Evolutionary conservation across 1,140 invertebrate species (phyloP), one percentile per base, ranked within the genome.

Genomic region (Coenobita brevimanus): DNA sequence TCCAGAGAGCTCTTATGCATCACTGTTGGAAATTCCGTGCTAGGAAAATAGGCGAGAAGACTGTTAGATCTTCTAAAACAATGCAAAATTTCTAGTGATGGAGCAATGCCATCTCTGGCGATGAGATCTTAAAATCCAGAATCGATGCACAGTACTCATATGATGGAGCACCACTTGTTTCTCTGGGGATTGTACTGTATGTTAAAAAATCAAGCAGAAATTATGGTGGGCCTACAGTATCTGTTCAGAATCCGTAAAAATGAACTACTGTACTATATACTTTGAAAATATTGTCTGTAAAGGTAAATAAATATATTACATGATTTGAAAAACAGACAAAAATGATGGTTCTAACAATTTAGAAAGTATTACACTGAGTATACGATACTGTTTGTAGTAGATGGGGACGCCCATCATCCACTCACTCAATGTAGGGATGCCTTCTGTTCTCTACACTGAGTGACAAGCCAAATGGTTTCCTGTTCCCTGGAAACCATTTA

Each of bases 151-250:
- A 27, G 54, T 33, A 38, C 67, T 71, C 24, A 24, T 64, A 81
- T 81, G 43, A 57, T 64, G 33, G 41, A 38, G 78, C 41, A 46
- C 50, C n/a, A 86, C 21, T 86, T 54, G 78, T 38, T 60, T n/a
- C n/a, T n/a, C n/a, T n/a, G n/a, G n/a, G n/a, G n/a, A n/a, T n/a
- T 43, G 78, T 46, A 60, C 43, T 75, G 69, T 75, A 79, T 54
- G 83, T 67, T 64, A 64, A 50, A 36, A 81, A 24, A 79, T 78
- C 67, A 83, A 86, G 83, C 83, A 79, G 78, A 64, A 86, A 86
- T 78, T 67, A 67, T 73, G 75, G 41, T 73, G 67, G 69, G 75
- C 69, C 24, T 73, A 24, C 41, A 30, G n/a, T n/a, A n/a, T n/a
- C n/a, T 24, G 38, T 73, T 36, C 57, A 69, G 82, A 60, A 50